Evolutionary conservation across 2,113 vertebrate genomes (phyloP).

Genomic region (Herpetotheres cachinnans): DNA sequence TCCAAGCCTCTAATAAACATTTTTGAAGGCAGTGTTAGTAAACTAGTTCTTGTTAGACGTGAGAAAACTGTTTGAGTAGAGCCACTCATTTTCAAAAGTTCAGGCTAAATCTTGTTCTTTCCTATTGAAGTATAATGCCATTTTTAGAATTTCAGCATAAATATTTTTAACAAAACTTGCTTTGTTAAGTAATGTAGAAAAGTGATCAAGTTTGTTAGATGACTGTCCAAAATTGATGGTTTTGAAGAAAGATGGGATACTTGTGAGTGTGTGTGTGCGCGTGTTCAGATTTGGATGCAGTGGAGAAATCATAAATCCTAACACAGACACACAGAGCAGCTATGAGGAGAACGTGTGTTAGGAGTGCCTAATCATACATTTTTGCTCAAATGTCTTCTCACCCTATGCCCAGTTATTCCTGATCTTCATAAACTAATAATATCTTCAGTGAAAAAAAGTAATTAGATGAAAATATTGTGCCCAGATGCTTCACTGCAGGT

Average conservation of each 20-base stretch:
- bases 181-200: neutral
- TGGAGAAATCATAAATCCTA: neutral
- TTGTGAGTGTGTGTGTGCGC: neutral
- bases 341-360: neutral
- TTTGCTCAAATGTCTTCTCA: neutral
- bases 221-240: neutral
- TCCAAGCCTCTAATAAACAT: neutral
- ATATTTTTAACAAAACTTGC: conserved; percentile 22
- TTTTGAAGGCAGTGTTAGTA: neutral
- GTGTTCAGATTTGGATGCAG: neutral
- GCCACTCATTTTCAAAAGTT: neutral
- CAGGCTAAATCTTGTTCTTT: neutral
- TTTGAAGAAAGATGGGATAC: neutral
- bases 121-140: neutral
- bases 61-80: neutral
- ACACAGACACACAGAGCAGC: neutral
- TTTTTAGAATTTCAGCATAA: conserved; percentile 16
- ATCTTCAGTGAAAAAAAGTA: neutral
- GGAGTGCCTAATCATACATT: neutral
- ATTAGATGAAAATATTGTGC: conserved; percentile 17
- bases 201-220: neutral
- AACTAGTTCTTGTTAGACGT: neutral
- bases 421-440: neutral
- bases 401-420: neutral
- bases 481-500: conserved; percentile 11